Evolutionary conservation across 2,888 invertebrate species (phyloP), one percentile per base, ranked within the genome.

Genomic region (Ernsta delagoae): DNA sequence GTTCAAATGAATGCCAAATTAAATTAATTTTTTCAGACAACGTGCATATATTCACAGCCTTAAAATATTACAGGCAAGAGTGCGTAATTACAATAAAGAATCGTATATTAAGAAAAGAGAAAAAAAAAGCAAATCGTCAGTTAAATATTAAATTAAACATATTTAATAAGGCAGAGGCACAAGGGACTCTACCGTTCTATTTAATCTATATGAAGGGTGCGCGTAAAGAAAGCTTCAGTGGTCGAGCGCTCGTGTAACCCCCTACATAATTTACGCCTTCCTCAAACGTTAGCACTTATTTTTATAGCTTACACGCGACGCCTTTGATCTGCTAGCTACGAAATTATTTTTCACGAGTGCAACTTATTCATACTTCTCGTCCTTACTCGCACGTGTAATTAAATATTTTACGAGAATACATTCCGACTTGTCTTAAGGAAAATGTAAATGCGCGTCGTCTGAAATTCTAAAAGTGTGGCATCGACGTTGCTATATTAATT

Each of bases 221-320:
- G 43, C 43, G 11, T 43, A n/a, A 45, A 75, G 75, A 72, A 75
- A 74, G 73, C 73, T 74, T 65, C 72, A 70, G 72, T 59, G 68
- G 69, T 72, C 70, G 74, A 77, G 76, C 71, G 70, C 74, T 75
- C 75, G 68, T 73, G 77, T 81, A 48, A 36, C 41, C 24, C 45
- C 45, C 59, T 82, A 81, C 78, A 83, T 82, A 80, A 83, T 83
- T 80, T 76, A 65, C 80, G 78, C 77, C 71, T 77, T 77, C 78
- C 79, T 82, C 78, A 84, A 83, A 80, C 78, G 77, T 79, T 83
- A 77, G 77, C 78, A 83, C 83, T 83, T 84, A 83, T 83, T 66
- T 62, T 70, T 66, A 66, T 66, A 64, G 60, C 56, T 66, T 57
- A 65, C 57, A 65, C 36, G 57, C 57, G 65, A 57, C 57, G 45